These are phyloP conservation scores for Epinotia nisella DNA, from an alignment of 2,888 invertebrate genomes.

Conservation along the genomic window DNA sequence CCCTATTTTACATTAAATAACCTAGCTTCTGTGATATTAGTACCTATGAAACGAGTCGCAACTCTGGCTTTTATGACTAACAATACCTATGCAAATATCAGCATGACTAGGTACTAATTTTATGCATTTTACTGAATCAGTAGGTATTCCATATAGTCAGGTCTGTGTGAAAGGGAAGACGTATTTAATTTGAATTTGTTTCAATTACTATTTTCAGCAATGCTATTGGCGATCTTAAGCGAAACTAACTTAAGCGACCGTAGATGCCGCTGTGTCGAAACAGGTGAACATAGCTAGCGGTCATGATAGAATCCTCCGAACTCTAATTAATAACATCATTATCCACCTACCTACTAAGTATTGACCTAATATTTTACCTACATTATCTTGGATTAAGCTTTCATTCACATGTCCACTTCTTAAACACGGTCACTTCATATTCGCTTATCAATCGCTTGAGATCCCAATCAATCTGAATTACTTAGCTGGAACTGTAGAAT, in stretches of 20 bases:
- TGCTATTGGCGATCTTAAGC: conserved; percentile 38
- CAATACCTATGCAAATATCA: too few species aligned
- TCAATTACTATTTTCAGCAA: conserved; percentile 39
- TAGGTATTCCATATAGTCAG: not conserved
- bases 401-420: conserved; percentile 24
- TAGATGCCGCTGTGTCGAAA: conserved; percentile 37
- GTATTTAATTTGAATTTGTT: conserved; percentile 4
- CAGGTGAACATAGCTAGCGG: conserved; percentile 39
- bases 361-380: not conserved
- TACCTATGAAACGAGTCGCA: too few species aligned
- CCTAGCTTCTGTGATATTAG: too few species aligned
- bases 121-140: too few species aligned
- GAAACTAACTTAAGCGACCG: conserved; percentile 33
- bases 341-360: not conserved
- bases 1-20: too few species aligned
- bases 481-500: not conserved
- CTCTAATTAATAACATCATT: conserved; percentile 10
- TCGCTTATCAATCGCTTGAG: conserved; percentile 13
- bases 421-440: conserved; percentile 7
- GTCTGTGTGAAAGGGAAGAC: not conserved
- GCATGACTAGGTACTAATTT: too few species aligned
- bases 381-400: conserved; percentile 9
- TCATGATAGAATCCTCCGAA: conserved; percentile 24
- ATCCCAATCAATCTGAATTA: conserved; percentile 12
- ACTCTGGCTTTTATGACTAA: too few species aligned